Evolutionary conservation across 2,888 invertebrate species (phyloP), one percentile per base, ranked within the genome.

Genomic region (Dryococelus australis): DNA sequence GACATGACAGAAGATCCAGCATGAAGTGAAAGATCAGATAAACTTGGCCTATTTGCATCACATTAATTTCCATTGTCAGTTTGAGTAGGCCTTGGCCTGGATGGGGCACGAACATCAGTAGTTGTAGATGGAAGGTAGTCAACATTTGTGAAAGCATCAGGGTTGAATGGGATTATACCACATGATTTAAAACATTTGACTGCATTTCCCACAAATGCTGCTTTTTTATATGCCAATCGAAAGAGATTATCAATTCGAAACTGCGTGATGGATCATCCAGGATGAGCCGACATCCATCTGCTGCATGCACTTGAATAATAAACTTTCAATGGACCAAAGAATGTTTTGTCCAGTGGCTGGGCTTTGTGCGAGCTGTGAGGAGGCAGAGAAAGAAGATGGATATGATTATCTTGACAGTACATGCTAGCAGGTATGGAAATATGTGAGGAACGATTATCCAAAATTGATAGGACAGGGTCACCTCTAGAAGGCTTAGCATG

Each of bases 191-290:
- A 65, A 65, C 65, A 8, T 65, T 65, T 65, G 65, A 16, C 65
- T 65, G 20, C 10, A 65, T 65, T 65, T 65, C 65, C 65, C 65
- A 65, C 65, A 65, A 16, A 12, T 13, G n/a, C 65, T 65, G 65
- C 65, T 65, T 65, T 65, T 65, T 65, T 16, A 65, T 65, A 65
- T 65, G 65, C 65, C 65, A 65, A 65, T 20, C 65, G 65, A 65
- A 65, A 65, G 65, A 65, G 65, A 65, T 13, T 20, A 65, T 8
- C 65, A 65, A 65, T 65, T 65, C 16, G 65, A 65, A 65, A 65
- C 16, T 16, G 65, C 16, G 65, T 65, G 65, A 65, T 65, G 65
- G 20, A 65, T 12, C 65, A 16, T 65, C 65, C 65, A 65, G 65
- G 20, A 65, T 65, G 65, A 65, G 65, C 65, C 16, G 65, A 65